These are phyloP conservation scores for Mus minutoides DNA, from an alignment of 2,797 vertebrate genomes.

Conservation along the genomic window DNA sequence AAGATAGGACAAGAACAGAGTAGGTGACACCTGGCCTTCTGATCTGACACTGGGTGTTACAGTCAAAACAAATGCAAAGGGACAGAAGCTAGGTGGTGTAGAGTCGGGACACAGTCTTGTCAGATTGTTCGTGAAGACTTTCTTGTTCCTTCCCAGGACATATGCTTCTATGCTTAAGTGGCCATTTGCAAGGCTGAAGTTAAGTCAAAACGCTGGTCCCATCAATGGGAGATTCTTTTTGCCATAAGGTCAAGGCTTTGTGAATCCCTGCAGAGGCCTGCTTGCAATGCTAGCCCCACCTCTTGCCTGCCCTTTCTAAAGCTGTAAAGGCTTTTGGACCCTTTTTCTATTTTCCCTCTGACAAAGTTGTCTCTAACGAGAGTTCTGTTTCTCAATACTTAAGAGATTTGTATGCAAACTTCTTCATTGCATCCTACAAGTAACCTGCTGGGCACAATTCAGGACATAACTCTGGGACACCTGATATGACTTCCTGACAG, in stretches of 20 bases:
- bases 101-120: not conserved
- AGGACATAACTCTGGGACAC: too few species aligned
- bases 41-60: not conserved
- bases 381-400: not conserved
- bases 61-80: not conserved
- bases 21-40: not conserved
- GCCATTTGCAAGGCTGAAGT: not conserved
- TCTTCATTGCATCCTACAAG: not conserved
- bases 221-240: not conserved
- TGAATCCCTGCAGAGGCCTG: not conserved
- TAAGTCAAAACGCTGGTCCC: not conserved
- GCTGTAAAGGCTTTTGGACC: not conserved
- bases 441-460: not conserved
- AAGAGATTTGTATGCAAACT: not conserved
- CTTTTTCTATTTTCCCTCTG: not conserved
- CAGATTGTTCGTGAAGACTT: not conserved
- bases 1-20: not conserved
- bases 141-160: not conserved
- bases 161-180: too few species aligned
- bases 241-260: not conserved
- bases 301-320: not conserved
- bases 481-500: not conserved
- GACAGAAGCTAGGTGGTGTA: not conserved
- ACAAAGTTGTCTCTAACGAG: not conserved
- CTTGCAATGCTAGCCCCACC: not conserved